Base-by-base conservation (phyloP, 37 sponge, comb jelly and placozoan species). In the Mnemiopsis leidyi region DNA sequence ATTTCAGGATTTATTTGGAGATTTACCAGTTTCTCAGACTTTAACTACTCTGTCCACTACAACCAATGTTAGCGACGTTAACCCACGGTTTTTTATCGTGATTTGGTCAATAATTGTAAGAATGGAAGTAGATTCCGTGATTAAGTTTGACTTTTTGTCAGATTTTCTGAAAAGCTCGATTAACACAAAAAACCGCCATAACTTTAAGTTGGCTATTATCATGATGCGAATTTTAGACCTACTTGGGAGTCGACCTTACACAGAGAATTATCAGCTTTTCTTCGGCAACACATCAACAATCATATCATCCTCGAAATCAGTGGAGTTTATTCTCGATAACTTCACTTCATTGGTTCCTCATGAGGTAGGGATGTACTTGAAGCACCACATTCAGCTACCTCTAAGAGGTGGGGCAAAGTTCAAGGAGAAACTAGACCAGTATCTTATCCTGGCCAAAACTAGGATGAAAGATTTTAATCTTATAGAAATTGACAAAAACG, bases 401-500 rank as follows among this genome's bases (percentile, higher is more conserved):
- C 90, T 85, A 26, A 38, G 90, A 85, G 90, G 90, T 1, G 90
- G 90, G 7, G 90, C 61, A 23, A 85, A 85, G 30, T 38, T 85
- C 28, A 85, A 85, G 39, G 61, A 38, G 2, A 85, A 85, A 39
- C 61, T 85, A 7, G 90, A 85, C 0, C 40, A 85, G 25, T 85
- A 39, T 21, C 24, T 85, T 0, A 85, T 85, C 26, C 90, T 85
- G 21, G 90, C 90, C 0, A 85, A 39, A 28, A 85, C 90, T 39
- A 7, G 90, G 2, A 85, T 85, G 90, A 85, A 85, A 25, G 90
- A 85, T 26, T 85, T 85, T 37, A 85, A 38, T 39, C 35, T 85
- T 39, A 25, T 40, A 23, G 90, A 85, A 39, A 85, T 85, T 38
- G 90, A 85, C 61, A 85, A 85, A 85, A 85, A 39, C 48, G 90